Conservation (phyloP, 2,113 vertebrate species). For the Bubo bubo region DNA sequence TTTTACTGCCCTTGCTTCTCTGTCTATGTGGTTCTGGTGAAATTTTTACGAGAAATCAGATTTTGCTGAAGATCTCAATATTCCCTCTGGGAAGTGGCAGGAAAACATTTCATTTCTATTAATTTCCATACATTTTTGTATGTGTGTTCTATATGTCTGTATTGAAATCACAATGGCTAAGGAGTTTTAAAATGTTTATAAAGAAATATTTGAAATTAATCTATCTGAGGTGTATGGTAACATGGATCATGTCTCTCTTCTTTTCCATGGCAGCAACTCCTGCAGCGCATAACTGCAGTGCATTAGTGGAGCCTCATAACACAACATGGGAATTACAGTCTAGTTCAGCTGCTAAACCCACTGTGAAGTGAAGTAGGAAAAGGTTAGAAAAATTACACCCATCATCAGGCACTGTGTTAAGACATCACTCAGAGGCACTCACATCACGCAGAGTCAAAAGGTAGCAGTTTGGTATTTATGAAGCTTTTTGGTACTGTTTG, state of each 20-base stretch:
- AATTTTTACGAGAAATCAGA: neutral
- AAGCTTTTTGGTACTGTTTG: neutral
- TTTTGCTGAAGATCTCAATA: neutral
- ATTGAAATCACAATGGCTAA: neutral
- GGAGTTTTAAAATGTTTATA: neutral
- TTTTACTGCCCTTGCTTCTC: neutral
- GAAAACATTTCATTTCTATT: accelerated
- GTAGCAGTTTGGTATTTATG: neutral
- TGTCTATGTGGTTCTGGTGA: neutral
- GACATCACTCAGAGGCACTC: neutral
- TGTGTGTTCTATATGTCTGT: neutral
- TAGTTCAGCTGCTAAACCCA: neutral
- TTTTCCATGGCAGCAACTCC: neutral
- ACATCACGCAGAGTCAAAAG: neutral
- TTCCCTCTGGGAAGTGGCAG: neutral
- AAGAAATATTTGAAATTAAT: neutral
- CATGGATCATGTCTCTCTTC: neutral
- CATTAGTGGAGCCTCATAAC: neutral
- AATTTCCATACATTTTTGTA: neutral
- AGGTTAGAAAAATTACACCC: neutral
- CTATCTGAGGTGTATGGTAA: neutral
- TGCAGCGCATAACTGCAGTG: neutral
- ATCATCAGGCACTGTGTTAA: neutral
- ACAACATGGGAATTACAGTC: neutral
- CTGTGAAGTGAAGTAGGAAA: neutral